Evolutionary conservation across 1,140 invertebrate species (phyloP).

Genomic region (Macrotrachela quadricornifera): DNA sequence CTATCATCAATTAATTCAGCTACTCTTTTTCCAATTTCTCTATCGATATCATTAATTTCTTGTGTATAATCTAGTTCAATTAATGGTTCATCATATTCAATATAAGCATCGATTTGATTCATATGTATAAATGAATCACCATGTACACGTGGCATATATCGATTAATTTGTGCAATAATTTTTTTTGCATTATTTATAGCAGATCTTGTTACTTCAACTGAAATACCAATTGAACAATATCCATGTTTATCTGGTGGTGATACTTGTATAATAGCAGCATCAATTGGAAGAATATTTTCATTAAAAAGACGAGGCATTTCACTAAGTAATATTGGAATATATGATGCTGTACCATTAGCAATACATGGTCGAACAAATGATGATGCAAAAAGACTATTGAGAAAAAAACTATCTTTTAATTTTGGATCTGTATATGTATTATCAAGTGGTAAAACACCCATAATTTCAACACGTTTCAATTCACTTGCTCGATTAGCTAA

Average conservation of each 20-base stretch:
- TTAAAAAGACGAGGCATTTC: constrained; percentile 74
- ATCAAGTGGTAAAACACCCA: too few species aligned
- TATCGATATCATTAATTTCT: constrained; percentile 45
- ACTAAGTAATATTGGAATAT: constrained; percentile 66
- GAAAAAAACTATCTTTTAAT: constrained; percentile 43
- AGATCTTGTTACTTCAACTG: constrained; percentile 66
- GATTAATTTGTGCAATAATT: constrained; percentile 56
- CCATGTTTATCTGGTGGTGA: constrained; percentile 69
- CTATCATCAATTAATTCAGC: constrained; percentile 35
- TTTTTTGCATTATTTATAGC: constrained; percentile 60
- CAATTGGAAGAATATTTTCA: constrained; percentile 53
- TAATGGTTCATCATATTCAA: constrained; percentile 47
- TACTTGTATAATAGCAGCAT: constrained; percentile 59
- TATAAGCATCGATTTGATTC: constrained; percentile 68
- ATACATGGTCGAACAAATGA: constrained; percentile 65
- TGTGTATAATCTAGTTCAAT: constrained; percentile 44
- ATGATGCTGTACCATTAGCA: constrained; percentile 58
- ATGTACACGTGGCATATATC: constrained; percentile 64
- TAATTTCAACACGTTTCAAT: too few species aligned
- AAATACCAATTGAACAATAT: constrained; percentile 70
- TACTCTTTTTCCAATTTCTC: constrained; percentile 60
- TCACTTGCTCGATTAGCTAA: too few species aligned
- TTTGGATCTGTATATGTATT: too few species aligned
- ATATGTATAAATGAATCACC: constrained; percentile 66
- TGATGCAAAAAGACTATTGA: constrained; percentile 69